These are phyloP conservation scores for Gobius niger DNA, from an alignment of 2,113 vertebrate genomes.

Conservation along the genomic window DNA sequence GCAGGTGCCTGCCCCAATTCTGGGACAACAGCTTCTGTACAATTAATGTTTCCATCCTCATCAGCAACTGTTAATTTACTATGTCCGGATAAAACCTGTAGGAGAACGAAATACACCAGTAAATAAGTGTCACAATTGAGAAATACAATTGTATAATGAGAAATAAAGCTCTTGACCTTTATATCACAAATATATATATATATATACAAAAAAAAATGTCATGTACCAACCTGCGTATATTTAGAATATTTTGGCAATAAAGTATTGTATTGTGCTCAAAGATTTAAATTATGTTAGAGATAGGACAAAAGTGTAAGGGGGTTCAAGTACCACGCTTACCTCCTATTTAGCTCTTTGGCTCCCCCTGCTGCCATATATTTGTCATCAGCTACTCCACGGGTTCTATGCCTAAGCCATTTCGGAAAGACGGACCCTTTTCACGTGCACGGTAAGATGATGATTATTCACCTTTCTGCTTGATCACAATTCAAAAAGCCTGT, in stretches of 20 bases:
- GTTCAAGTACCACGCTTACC: not conserved
- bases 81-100: slow-evolving; percentile 20
- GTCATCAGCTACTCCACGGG: not conserved
- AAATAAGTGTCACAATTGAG: not conserved
- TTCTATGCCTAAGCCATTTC: too few relatives aligned
- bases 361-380: slow-evolving; percentile 1
- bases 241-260: not conserved
- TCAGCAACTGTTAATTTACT: slow-evolving; percentile 49
- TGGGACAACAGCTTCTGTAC: slow-evolving; percentile 58
- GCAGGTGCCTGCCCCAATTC: slow-evolving; percentile 80
- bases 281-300: not conserved
- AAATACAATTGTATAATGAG: not conserved
- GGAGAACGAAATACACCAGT: not conserved
- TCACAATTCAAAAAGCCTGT: too few relatives aligned
- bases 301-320: not conserved
- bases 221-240: too few relatives aligned
- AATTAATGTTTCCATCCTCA: slow-evolving; percentile 67
- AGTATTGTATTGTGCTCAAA: not conserved
- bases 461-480: too few relatives aligned
- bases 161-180: too few relatives aligned
- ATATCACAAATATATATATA: too few relatives aligned
- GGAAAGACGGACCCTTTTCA: too few relatives aligned
- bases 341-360: not conserved
- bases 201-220: too few relatives aligned
- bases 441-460: too few relatives aligned